Conservation (phyloP, 2,888 invertebrate genomes). For the Nematopogon swammerdamellus region DNA sequence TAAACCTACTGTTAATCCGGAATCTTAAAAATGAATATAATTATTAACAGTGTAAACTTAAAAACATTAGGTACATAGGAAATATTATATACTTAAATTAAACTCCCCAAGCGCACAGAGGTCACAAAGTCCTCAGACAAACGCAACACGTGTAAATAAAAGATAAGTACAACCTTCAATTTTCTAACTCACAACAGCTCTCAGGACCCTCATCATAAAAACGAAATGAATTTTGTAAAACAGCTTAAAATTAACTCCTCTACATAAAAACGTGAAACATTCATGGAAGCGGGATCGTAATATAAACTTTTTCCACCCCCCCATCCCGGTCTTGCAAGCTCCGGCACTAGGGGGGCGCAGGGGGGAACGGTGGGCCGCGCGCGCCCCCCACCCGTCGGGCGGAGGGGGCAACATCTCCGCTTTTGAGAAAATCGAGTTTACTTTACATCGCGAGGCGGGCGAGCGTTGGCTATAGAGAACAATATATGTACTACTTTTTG, state of each 20-base stretch:
- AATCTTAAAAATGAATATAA: too few relatives aligned
- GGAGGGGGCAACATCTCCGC: background rate
- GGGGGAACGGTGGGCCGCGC: background rate
- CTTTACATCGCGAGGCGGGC: background rate
- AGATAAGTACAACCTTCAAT: conserved; percentile 4
- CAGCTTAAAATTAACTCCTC: background rate
- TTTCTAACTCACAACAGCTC: background rate
- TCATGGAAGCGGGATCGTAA: conserved; percentile 25
- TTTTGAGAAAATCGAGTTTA: background rate
- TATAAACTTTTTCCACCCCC: conserved; percentile 34
- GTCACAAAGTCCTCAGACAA: too few relatives aligned
- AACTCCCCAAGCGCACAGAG: too few relatives aligned
- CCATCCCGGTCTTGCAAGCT: conserved; percentile 1
- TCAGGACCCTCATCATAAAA: conserved; percentile 1
- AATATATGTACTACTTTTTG: background rate
- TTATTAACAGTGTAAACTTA: too few relatives aligned
- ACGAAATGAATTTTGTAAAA: background rate
- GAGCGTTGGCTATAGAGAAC: background rate
- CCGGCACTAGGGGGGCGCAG: background rate
- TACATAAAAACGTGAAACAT: conserved; percentile 21
- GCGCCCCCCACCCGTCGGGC: background rate
- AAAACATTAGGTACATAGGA: too few relatives aligned
- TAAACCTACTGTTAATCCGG: too few relatives aligned
- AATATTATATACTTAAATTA: too few relatives aligned
- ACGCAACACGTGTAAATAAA: conserved; percentile 5